phyloP scores from a whole-genome alignment of 2,888 invertebrate species.

The Drosophila barbarae region DNA sequence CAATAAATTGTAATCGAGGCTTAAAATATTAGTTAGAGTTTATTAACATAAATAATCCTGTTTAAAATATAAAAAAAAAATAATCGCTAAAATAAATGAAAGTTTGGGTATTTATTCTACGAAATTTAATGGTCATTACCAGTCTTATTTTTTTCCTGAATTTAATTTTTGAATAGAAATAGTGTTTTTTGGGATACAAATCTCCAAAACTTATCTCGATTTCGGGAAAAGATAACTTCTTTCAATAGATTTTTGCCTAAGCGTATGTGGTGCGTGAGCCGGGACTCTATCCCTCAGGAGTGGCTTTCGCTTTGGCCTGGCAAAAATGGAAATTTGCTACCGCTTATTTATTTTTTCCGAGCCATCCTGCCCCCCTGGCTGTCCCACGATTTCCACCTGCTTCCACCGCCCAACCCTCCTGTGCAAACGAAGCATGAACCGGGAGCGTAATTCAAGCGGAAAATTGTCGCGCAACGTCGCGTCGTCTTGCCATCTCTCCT shows the following conservation, averaged over 20 bases:
- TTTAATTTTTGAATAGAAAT: neutral
- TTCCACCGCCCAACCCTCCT: slow-evolving; percentile 43
- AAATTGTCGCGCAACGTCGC: slow-evolving; percentile 76
- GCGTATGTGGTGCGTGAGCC: slow-evolving; percentile 28
- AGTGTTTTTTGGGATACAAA: neutral
- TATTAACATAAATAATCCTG: neutral
- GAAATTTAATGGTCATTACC: neutral
- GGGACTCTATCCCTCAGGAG: slow-evolving; percentile 22
- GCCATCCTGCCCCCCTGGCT: slow-evolving; percentile 1
- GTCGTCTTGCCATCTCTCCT: slow-evolving; percentile 39
- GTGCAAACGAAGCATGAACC: slow-evolving; percentile 76
- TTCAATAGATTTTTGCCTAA: slow-evolving; percentile 13
- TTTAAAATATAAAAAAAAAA: too few relatives aligned
- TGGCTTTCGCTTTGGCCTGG: slow-evolving; percentile 49
- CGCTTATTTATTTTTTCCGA: slow-evolving; percentile 67
- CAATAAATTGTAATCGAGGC: too few relatives aligned
- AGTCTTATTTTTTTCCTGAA: too few relatives aligned
- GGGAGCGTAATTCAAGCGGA: slow-evolving; percentile 76
- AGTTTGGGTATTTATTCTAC: neutral
- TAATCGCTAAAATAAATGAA: neutral
- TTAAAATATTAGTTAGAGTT: neutral
- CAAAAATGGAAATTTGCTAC: slow-evolving; percentile 72
- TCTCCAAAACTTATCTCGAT: neutral
- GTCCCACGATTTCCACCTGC: slow-evolving; percentile 18
- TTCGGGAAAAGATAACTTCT: neutral